Evolutionary conservation across 2,888 invertebrate species (phyloP).

Genomic region (Cancer borealis): DNA sequence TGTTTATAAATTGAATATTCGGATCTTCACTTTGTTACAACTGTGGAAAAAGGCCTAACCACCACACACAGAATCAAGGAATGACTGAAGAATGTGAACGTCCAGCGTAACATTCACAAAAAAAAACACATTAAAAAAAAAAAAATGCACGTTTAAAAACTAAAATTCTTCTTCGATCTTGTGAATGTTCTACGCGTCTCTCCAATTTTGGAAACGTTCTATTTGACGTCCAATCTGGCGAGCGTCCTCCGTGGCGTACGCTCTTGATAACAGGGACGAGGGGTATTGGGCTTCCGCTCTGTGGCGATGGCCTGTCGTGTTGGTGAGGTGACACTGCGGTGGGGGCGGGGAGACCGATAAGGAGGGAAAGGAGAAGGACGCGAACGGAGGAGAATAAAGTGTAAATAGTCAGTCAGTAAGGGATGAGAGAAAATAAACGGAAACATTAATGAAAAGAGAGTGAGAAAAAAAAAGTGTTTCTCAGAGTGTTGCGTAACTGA

Average conservation of each 20-base stretch:
- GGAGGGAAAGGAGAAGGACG: slow-evolving; percentile 6
- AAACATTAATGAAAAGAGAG: background rate
- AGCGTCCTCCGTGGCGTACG: slow-evolving; percentile 29
- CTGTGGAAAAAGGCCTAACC: no score
- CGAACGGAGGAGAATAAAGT: slow-evolving; percentile 32
- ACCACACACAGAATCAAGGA: background rate
- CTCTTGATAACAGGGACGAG: slow-evolving; percentile 24
- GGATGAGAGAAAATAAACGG: background rate
- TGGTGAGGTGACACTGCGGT: slow-evolving; percentile 10
- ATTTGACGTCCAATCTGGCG: slow-evolving; percentile 29
- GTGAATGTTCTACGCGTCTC: slow-evolving; percentile 5
- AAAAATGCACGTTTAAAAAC: background rate
- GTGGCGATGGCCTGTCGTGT: slow-evolving; percentile 34
- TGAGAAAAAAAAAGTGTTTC: background rate
- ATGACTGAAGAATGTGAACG: background rate
- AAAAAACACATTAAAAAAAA: background rate
- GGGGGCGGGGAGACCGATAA: background rate
- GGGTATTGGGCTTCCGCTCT: slow-evolving; percentile 24
- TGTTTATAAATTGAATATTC: no score
- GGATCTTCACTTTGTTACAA: no score
- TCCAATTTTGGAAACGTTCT: slow-evolving; percentile 21
- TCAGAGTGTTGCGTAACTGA: background rate
- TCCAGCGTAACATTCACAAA: background rate
- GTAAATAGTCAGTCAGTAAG: background rate
- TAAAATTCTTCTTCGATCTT: background rate